Evolutionary conservation across 1,140 invertebrate species (phyloP), one percentile per base, ranked within the genome.

Genomic region (Drosophila nannoptera): DNA sequence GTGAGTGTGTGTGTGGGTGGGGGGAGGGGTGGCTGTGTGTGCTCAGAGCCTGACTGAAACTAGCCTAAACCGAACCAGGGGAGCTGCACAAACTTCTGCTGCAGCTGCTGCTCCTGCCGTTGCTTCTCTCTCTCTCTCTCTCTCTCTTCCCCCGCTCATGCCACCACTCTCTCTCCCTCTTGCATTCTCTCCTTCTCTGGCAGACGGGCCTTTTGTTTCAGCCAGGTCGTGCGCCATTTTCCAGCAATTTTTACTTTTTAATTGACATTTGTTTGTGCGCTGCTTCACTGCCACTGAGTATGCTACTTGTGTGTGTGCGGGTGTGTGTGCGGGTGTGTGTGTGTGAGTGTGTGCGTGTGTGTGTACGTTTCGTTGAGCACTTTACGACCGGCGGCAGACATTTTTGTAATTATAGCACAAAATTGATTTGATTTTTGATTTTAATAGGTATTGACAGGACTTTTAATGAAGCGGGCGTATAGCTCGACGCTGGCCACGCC

Each of bases 351-450:
- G 42, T 62, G 32, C 52, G 42, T 53, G 2, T 42, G 14, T 54
- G 42, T 42, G 36, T 68, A 52, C 11, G 40, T 73, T 22, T 71
- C 35, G 14, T 9, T 29, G 53, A 82, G 78, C 78, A 82, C 78
- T 82, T 82, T 84, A 76, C 78, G 54, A 76, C 72, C 80, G 73
- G 63, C 68, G 72, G 73, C 80, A 83, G 81, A 78, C 80, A 76
- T 84, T 83, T 83, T 78, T 83, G 80, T 84, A 83, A 83, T 83
- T 83, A 83, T 83, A 78, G 80, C 66, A 73, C 75, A 78, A 83
- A 83, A 83, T 84, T 84, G 80, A 83, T 84, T 83, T 84, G 80
- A 84, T 83, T 83, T 83, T 83, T 83, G 80, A 84, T 82, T 83
- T 78, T 83, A 78, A 84, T 83, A 83, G 78, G 80, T 83, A 83